A percentile compares a stretch with the other conserved stretches of the same genome.
These are phyloP conservation scores for Gadus chalcogrammus DNA, from an alignment of 2,113 vertebrate genomes.

Conservation along the genomic window DNA sequence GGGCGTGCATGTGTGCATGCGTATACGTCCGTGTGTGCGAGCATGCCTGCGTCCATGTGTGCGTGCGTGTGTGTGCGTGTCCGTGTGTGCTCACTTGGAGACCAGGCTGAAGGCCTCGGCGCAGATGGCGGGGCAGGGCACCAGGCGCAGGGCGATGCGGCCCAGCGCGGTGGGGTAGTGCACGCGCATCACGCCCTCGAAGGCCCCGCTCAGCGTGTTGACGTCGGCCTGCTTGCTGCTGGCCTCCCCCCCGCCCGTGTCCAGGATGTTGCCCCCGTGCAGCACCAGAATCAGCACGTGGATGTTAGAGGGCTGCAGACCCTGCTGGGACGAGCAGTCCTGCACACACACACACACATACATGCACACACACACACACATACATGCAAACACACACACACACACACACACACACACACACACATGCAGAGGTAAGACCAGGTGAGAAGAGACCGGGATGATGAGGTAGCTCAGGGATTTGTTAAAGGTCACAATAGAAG, in stretches of 20 bases:
- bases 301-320: constrained; percentile 83
- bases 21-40: background rate
- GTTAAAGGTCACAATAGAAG: too few relatives aligned
- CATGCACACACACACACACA: background rate
- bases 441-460: too few relatives aligned
- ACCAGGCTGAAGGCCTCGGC: constrained; percentile 92
- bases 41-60: background rate
- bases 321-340: constrained; percentile 80
- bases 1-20: background rate
- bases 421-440: background rate
- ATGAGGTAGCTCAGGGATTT: too few relatives aligned
- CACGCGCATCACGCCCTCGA: constrained; percentile 92
- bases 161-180: constrained; percentile 94
- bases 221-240: constrained; percentile 94
- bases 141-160: constrained; percentile 88
- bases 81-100: constrained; percentile 78
- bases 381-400: background rate
- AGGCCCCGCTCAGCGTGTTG: constrained; percentile 88
- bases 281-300: constrained; percentile 91
- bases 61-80: constrained; percentile 29
- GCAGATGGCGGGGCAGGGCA: constrained; percentile 95
- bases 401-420: too few relatives aligned
- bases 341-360: constrained; percentile 38
- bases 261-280: constrained; percentile 96
- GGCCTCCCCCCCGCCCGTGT: constrained; percentile 90